phyloP scores from a whole-genome alignment of 1,140 invertebrate genomes.

The Aethina tumida region DNA sequence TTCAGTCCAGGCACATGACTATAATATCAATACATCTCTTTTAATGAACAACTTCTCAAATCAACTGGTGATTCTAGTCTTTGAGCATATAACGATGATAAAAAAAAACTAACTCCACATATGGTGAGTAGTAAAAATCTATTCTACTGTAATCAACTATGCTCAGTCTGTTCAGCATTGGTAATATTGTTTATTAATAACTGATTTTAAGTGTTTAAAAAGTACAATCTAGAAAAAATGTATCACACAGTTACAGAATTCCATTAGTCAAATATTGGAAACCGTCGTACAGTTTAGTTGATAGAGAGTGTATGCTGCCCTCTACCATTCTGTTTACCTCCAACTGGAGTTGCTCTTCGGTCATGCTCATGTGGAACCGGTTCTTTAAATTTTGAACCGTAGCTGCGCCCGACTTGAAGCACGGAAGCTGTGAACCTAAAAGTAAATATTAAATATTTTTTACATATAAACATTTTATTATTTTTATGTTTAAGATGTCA shows the following conservation, averaged over 20 bases:
- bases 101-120: slow-evolving; percentile 1
- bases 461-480: slow-evolving; percentile 2
- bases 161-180: neutral
- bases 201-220: slow-evolving; percentile 1
- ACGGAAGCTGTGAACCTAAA: slow-evolving; percentile 89
- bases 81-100: slow-evolving; percentile 8
- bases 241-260: slow-evolving; percentile 51
- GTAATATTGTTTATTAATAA: slow-evolving; percentile 1
- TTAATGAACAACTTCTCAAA: too few relatives aligned
- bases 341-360: slow-evolving; percentile 89
- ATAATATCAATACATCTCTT: too few relatives aligned
- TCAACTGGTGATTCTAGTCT: slow-evolving; percentile 4
- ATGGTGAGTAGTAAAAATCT: slow-evolving; percentile 1
- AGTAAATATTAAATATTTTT: slow-evolving; percentile 17
- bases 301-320: slow-evolving; percentile 88
- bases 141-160: neutral
- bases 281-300: slow-evolving; percentile 96
- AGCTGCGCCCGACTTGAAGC: slow-evolving; percentile 83
- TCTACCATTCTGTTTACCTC: slow-evolving; percentile 90
- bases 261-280: slow-evolving; percentile 99
- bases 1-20: too few relatives aligned
- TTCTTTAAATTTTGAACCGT: slow-evolving; percentile 80
- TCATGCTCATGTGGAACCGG: slow-evolving; percentile 88
- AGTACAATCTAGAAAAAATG: slow-evolving; percentile 8
- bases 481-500: too few relatives aligned